Evolutionary conservation across 1,140 invertebrate species (phyloP), one percentile per base, ranked within the genome.

Genomic region (Cyrtorhinus lividipennis): DNA sequence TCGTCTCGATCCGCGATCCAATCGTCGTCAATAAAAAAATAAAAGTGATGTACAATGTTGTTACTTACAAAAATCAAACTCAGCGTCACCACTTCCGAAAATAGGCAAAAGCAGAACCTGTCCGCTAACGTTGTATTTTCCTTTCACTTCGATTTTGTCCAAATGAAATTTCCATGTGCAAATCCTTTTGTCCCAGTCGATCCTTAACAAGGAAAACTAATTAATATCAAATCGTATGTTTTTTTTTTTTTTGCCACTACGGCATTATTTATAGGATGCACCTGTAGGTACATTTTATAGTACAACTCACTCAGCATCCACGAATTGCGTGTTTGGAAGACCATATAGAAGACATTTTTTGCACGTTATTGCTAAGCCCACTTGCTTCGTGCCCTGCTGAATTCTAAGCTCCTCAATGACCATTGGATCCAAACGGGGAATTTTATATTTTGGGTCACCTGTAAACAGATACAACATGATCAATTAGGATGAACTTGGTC

Each of bases 91-190:
- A 62, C 79, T 76, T 30, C 86, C 85, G n/a, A 75, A 78, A 22
- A 88, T 81, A 0, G 84, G 84, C 25, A 88, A 68, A 15, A 88
- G 68, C 2, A 88, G 69, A 58, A 88, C 79, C 57, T 80, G 78
- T 24, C 86, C 86, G 22, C 79, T 77, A 69, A 87, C 76, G 56
- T 81, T 78, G 66, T 87, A 88, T 67, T 86, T 71, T 2, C 75
- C 78, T 63, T 75, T 70, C 59, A 79, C 77, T 10, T 71, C 71
- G 0, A 74, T 72, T 68, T 74, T 75, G 68, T 79, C 76, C 2
- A 78, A 56, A 22, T 46, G 48, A 38, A 71, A 67, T 45, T 66
- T 56, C 70, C 69, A 70, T 53, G 66, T 63, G 24, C 66, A 66
- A 24, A 66, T 66, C 10, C 58, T 59, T 5, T 67, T 68, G 24